Evolutionary conservation across 2,797 vertebrate species (phyloP).

Genomic region (Nothura maculosa): DNA sequence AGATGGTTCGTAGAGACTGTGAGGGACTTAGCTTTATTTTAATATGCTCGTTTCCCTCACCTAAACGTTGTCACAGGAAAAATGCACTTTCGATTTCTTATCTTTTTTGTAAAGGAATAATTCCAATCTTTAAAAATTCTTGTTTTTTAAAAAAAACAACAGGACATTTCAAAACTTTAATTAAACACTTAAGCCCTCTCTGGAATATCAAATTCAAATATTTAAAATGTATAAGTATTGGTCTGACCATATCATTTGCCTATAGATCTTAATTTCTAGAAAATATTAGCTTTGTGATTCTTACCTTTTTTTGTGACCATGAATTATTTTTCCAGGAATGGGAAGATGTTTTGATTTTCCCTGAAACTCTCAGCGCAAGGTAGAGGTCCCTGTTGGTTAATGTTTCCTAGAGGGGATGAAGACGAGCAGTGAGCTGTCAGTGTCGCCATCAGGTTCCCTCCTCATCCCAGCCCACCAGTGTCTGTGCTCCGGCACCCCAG

Average conservation of each 20-base stretch:
- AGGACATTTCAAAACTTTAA: background rate
- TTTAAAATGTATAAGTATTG: background rate
- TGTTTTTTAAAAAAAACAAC: background rate
- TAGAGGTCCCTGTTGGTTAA: background rate
- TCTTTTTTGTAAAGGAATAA: background rate
- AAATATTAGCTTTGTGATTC: background rate
- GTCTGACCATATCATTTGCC: background rate
- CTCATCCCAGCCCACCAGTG: accelerated
- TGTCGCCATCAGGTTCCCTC: accelerated
- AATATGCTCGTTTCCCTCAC: background rate
- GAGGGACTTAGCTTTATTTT: background rate
- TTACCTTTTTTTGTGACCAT: background rate
- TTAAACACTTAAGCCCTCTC: background rate
- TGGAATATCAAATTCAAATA: background rate
- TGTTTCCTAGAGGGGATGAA: background rate
- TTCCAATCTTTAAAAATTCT: background rate
- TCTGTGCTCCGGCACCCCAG: background rate
- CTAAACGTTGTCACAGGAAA: background rate
- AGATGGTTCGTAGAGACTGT: background rate
- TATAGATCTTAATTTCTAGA: background rate
- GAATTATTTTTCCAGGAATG: background rate
- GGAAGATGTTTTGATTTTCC: background rate
- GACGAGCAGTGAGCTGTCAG: background rate
- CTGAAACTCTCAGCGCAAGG: background rate
- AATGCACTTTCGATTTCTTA: background rate